Evolutionary conservation across 1,140 invertebrate genomes (phyloP), one percentile per base, ranked within the genome.

Genomic region (Limonius californicus): DNA sequence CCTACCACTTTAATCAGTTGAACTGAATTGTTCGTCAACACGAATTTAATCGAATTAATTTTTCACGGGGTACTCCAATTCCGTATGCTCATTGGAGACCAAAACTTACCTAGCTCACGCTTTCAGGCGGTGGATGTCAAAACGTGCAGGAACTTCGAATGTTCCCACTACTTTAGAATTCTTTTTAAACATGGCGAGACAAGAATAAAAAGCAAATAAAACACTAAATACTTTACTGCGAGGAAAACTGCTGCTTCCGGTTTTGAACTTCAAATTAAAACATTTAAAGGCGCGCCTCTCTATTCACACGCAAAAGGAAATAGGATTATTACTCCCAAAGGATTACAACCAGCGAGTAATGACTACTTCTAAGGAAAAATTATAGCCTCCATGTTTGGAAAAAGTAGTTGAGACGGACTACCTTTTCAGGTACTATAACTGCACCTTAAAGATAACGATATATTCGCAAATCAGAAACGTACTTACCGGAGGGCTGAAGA

Each of bases 91-190:
- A 14, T 50, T 50, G 2, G 16, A 50, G 42, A 18, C 16, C 45
- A 50, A 50, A 50, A 50, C 45, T 50, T 50, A 21, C 7, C 16
- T 7, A 50, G 45, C 45, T 9, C 45, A 50, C 45, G 45, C 45
- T 50, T 50, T 50, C 45, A 50, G 45, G 45, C 45, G 45, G 45
- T 50, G 45, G 45, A 50, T 19, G 45, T 50, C 45, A 50, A 50
- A 45, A 50, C 45, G 45, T 50, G 45, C 45, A 50, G 45, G 14
- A 50, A 50, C 45, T 50, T 50, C 16, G 45, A 50, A 50, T 50
- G 45, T 50, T 50, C 45, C 2, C 20, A 19, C 45, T 50, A 50
- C 45, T 50, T 50, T 16, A 50, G 45, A 50, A 50, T 50, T 50
- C 45, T 14, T 21, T 50, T 50, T 16, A 50, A 50, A 39, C 16